Evolutionary conservation across 1,140 invertebrate genomes (phyloP), one percentile per base, ranked within the genome.

Genomic region (Pemphigus obesinymphae): DNA sequence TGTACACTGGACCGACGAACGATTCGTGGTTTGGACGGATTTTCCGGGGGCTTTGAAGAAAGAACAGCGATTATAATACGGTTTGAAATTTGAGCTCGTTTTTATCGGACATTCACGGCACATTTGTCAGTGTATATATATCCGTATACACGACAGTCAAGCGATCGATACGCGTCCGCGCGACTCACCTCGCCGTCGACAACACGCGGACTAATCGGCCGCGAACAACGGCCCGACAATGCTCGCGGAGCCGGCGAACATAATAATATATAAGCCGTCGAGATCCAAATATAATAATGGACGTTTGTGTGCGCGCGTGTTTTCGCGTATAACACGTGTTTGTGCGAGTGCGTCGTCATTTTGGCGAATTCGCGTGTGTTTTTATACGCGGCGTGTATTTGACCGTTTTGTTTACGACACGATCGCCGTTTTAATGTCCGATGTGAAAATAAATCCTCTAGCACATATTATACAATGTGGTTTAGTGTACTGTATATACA

Each of bases 51-150:
- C 45, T 48, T 10, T n/a, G 45, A 48, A 10, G 15, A 48, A 48
- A 48, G 7, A 48, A 48, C 45, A 10, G 45, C 45, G 13, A 15
- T 48, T 40, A 40, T 10, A 45, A 3, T 11, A 45, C 63, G 63
- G 63, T 68, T 37, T 34, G 31, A 34, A 15, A 31, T 20, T 3
- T 8, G 20, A 11, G 31, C 20, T 20, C 10, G 63, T 68, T 23
- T 55, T 75, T 48, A 66, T 58, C 61, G 53, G 43, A 72, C 26
- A 68, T 82, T 40, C 17, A 83, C 29, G 37, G 55, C 34, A 58
- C 81, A 82, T 61, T 72, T 73, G 53, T 34, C 58, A 40, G 66
- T 48, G 10, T 45, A 15, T 3, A 50, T 50, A 1, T 2, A 3
- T 50, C 13, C 0, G 1, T 20, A 3, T 50, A 20, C 48, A 4